Conservation (phyloP, 2,113 vertebrate genomes). For the Symphodus melops region DNA sequence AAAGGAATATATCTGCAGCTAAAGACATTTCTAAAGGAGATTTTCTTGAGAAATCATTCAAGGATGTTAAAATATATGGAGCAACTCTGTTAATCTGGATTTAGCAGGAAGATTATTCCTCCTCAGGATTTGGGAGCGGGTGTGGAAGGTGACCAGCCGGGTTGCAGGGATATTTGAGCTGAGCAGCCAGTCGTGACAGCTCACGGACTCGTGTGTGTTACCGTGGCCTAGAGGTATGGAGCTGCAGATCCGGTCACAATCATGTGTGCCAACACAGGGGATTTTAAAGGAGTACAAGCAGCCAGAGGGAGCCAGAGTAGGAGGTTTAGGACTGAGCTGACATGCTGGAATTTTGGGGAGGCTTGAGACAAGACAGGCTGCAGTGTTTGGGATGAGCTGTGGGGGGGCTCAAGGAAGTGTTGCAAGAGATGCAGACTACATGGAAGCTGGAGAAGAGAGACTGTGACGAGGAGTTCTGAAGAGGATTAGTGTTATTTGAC, state of each 20-base stretch:
- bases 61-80: constrained; percentile 19
- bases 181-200: constrained; percentile 23
- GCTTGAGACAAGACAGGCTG: constrained; percentile 21
- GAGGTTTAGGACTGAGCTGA: constrained; percentile 22
- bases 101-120: constrained; percentile 32
- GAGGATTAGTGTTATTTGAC: constrained; percentile 26
- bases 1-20: neutral
- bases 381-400: constrained; percentile 18
- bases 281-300: constrained; percentile 38
- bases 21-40: neutral
- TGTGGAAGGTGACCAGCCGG: constrained; percentile 37
- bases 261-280: constrained; percentile 22
- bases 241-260: constrained; percentile 30
- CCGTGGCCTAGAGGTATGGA: constrained; percentile 31
- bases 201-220: constrained; percentile 27
- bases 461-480: constrained; percentile 15
- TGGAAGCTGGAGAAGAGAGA: constrained; percentile 16
- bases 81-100: constrained; percentile 32
- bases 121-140: constrained; percentile 3
- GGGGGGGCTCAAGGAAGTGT: constrained; percentile 3
- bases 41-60: neutral
- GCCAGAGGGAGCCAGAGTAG: constrained; percentile 15
- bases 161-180: constrained; percentile 34
- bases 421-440: constrained; percentile 16
- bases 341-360: constrained; percentile 36